Evolutionary conservation across 2,113 vertebrate species (phyloP).

Genomic region (Myotis brandtii): DNA sequence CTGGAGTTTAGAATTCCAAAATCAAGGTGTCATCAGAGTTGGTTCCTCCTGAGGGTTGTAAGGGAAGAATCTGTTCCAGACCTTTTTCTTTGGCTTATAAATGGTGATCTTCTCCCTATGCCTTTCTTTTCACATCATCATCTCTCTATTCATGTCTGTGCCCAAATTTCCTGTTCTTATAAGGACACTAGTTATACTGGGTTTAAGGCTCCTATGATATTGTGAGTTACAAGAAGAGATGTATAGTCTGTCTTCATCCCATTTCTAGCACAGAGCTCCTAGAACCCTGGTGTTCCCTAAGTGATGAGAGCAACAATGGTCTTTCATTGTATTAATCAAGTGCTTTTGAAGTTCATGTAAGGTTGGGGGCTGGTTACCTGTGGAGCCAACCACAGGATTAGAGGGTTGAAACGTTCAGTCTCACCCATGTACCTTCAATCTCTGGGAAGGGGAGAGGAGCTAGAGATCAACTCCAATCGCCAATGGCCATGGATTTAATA

Average conservation of each 20-base stretch:
- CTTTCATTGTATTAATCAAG: not conserved
- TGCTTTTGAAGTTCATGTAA: not conserved
- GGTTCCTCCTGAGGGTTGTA: not conserved
- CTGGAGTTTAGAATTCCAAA: not conserved
- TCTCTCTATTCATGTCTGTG: not conserved
- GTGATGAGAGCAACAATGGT: not conserved
- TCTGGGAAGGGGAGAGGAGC: not conserved
- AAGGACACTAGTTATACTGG: not conserved
- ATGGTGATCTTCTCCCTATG: not conserved
- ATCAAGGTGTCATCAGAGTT: not conserved
- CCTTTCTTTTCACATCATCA: not conserved
- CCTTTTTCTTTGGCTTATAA: not conserved
- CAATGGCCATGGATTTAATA: not conserved
- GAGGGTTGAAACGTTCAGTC: not conserved
- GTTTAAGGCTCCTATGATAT: not conserved
- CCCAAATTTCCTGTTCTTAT: not conserved
- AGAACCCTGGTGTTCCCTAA: not conserved
- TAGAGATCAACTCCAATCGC: not conserved
- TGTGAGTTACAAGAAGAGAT: not conserved
- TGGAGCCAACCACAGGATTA: not conserved
- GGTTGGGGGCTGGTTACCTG: not conserved
- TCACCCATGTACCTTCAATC: not conserved
- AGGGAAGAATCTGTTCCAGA: not conserved
- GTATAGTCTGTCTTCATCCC: not conserved
- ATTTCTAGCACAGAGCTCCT: not conserved